Base-by-base conservation (phyloP, 30 jellyfish, hydroid and myxozoan species). In the Calvadosia cruxmelitensis region DNA sequence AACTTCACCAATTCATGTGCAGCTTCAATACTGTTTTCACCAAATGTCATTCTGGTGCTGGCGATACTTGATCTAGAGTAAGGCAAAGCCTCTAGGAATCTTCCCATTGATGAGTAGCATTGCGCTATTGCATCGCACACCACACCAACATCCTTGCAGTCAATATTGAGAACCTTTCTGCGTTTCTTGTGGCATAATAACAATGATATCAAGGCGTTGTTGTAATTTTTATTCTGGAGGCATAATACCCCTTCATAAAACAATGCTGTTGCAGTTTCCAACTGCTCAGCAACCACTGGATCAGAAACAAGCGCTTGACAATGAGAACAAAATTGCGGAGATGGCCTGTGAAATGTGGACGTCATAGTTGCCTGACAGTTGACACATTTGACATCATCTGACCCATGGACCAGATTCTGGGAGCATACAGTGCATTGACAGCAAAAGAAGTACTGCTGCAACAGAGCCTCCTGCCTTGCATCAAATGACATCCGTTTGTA, bases 21-120 rank as follows among this genome's bases (percentile, higher is more conserved):
- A 33, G 69, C 72, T 63, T 88, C 97, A 36, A 79, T 77, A 49
- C 97, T 81, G 29, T 76, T 74, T 25, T 77, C 82, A 1, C 95
- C 97, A 57, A 70, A 67, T 29, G 34, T 34, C n/a, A 23, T n/a
- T 29, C 42, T 52, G 20, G 50, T 34, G 29, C 81, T 68, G 30
- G 49, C 76, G 27, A 88, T 70, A 36, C 91, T 67, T 49, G 77
- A 66, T 33, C 70, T 76, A 49, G 81, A 62, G 66, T 63, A 81
- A 25, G 0, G 12, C 71, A 67, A 61, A 3, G 95, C 78, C 26
- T 71, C 50, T 23, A n/a, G 27, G 57, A 57, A 81, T 2, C 69
- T 52, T 49, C 57, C 75, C 63, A 49, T 63, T 76, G 33, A n/a
- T 26, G 94, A 86, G 50, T 66, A 67, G 31, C 89, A 71, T 29